A percentile compares a stretch with the other conserved stretches of the same genome.
phyloP scores from a whole-genome alignment of 2,888 invertebrate genomes.

The Saturnia japonica region DNA sequence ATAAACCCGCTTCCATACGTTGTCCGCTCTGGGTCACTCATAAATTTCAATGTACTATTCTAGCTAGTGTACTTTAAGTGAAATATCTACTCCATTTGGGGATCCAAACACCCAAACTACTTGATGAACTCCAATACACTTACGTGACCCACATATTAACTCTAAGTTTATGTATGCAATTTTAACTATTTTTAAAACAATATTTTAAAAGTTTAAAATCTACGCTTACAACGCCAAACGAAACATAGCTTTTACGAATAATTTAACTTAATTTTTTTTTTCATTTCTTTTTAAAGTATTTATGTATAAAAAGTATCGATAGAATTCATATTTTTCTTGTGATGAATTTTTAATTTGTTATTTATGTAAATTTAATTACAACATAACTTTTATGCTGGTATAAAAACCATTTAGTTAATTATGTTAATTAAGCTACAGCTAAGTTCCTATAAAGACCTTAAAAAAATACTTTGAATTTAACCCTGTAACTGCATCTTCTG shows the following conservation, averaged over 20 bases:
- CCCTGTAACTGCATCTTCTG: too few species aligned
- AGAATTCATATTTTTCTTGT: too few species aligned
- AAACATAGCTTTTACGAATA: neutral
- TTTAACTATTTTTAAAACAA: slow-evolving; percentile 1
- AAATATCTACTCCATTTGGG: slow-evolving; percentile 72
- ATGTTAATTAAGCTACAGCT: too few species aligned
- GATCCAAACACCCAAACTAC: slow-evolving; percentile 61
- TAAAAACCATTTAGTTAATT: too few species aligned
- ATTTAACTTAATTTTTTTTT: neutral
- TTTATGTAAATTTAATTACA: too few species aligned
- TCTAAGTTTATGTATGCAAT: slow-evolving; percentile 6
- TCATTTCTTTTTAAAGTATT: too few species aligned
- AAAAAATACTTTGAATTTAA: too few species aligned
- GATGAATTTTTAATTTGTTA: too few species aligned
- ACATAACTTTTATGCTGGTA: too few species aligned
- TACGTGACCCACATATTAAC: slow-evolving; percentile 47
- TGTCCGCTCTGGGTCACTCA: slow-evolving; percentile 66
- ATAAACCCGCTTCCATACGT: slow-evolving; percentile 55
- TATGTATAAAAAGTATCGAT: too few species aligned
- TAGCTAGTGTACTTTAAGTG: slow-evolving; percentile 69
- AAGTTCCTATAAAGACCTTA: too few species aligned
- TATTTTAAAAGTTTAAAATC: neutral
- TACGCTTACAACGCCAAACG: neutral
- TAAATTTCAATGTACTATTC: slow-evolving; percentile 75
- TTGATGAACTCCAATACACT: slow-evolving; percentile 66